Evolutionary conservation across 2,113 vertebrate genomes (phyloP).

Genomic region (Hippopotamus amphibius): DNA sequence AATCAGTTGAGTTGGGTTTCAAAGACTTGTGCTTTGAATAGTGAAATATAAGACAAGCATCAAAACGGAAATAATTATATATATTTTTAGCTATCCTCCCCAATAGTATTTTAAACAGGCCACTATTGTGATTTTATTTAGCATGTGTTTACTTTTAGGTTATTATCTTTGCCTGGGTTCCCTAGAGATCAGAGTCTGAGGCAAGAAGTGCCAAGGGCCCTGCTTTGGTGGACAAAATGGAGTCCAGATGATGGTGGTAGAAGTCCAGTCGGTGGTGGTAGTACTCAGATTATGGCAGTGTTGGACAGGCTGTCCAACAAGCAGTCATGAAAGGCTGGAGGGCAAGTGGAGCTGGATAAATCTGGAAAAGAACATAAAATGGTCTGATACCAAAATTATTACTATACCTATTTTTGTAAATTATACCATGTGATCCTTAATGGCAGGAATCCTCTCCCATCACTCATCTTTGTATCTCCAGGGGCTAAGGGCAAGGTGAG

Average conservation of each 20-base stretch:
- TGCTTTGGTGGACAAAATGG: background rate
- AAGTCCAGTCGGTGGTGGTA: rapidly evolving
- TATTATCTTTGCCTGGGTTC: background rate
- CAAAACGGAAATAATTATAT: background rate
- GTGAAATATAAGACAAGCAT: background rate
- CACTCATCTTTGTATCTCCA: background rate
- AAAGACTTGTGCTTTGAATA: conserved; percentile 3
- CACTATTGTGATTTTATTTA: background rate
- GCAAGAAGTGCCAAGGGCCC: background rate
- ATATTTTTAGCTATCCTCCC: background rate
- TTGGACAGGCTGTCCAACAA: background rate
- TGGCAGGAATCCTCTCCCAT: background rate
- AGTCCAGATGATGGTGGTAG: background rate
- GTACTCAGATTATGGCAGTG: background rate
- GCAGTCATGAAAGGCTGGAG: background rate
- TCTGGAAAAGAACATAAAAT: background rate
- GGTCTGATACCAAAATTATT: background rate
- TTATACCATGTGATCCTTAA: background rate
- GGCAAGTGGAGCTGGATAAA: background rate
- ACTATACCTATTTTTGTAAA: background rate
- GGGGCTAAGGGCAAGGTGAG: background rate
- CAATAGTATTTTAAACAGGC: background rate
- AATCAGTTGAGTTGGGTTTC: background rate
- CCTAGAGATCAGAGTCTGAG: background rate
- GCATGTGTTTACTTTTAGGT: background rate